phyloP scores from a whole-genome alignment of 2,888 invertebrate genomes.

The Actias luna region DNA sequence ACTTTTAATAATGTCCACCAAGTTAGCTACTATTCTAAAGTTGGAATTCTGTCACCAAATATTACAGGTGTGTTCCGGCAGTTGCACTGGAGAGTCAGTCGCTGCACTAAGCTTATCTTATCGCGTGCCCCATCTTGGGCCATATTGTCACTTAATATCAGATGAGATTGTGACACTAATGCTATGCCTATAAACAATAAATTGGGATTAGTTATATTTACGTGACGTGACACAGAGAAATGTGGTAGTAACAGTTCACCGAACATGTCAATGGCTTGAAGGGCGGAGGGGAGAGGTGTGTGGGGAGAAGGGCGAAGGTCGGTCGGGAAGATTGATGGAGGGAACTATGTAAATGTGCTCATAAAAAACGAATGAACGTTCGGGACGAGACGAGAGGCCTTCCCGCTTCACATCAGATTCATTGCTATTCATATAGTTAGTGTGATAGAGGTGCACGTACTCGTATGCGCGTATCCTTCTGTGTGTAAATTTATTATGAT shows the following conservation, averaged over 20 bases:
- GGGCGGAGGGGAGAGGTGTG: not conserved
- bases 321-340: not conserved
- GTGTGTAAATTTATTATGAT: not conserved
- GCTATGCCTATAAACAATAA: no score
- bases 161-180: no score
- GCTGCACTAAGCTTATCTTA: no score
- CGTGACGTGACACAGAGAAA: not conserved
- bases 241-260: not conserved
- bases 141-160: no score
- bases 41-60: no score
- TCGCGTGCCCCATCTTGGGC: no score
- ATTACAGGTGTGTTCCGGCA: no score
- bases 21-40: no score
- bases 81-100: no score
- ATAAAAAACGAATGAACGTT: constrained; percentile 5
- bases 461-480: no score
- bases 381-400: not conserved
- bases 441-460: not conserved
- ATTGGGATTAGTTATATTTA: not conserved
- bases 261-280: not conserved
- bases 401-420: not conserved
- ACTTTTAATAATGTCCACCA: no score
- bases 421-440: constrained; percentile 2
- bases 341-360: constrained; percentile 7
- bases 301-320: not conserved